Conservation (phyloP, 1,140 invertebrate genomes). For the Sinonovacula constricta region DNA sequence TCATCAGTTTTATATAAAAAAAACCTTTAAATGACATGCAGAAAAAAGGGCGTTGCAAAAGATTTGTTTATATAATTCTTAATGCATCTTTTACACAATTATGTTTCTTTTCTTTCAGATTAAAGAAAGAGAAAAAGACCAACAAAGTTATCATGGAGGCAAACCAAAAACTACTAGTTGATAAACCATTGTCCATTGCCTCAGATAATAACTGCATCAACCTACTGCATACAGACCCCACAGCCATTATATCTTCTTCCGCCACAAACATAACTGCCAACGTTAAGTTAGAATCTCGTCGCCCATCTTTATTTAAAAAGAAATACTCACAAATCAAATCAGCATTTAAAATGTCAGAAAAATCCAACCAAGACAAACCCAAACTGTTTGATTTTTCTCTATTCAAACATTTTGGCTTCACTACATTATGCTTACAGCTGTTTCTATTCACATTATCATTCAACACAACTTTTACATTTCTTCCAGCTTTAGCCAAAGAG, state of each 20-base stretch:
- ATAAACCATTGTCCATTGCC: too few relatives aligned
- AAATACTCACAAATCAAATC: slow-evolving; percentile 15
- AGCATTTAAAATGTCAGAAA: background rate
- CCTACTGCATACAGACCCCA: too few relatives aligned
- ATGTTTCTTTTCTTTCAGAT: too few relatives aligned
- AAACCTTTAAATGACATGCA: too few relatives aligned
- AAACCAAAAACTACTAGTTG: too few relatives aligned
- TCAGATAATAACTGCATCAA: too few relatives aligned
- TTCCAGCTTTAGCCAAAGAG: slow-evolving; percentile 65
- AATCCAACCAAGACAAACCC: slow-evolving; percentile 3
- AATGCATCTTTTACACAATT: too few relatives aligned
- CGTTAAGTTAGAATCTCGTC: slow-evolving; percentile 4
- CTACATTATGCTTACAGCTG: slow-evolving; percentile 65
- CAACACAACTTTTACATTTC: slow-evolving; percentile 66
- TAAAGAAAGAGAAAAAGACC: too few relatives aligned
- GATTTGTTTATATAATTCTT: too few relatives aligned
- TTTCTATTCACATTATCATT: slow-evolving; percentile 67
- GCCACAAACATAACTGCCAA: slow-evolving; percentile 29
- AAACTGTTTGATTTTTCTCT: slow-evolving; percentile 62
- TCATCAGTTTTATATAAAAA: too few relatives aligned
- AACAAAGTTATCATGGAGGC: too few relatives aligned
- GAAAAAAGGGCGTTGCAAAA: too few relatives aligned
- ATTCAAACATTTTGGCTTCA: slow-evolving; percentile 65
- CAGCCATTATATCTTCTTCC: slow-evolving; percentile 9
- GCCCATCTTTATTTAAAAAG: slow-evolving; percentile 18